Conservation (phyloP, 2,113 vertebrate species). For the Chlorodrepanis virens region DNA sequence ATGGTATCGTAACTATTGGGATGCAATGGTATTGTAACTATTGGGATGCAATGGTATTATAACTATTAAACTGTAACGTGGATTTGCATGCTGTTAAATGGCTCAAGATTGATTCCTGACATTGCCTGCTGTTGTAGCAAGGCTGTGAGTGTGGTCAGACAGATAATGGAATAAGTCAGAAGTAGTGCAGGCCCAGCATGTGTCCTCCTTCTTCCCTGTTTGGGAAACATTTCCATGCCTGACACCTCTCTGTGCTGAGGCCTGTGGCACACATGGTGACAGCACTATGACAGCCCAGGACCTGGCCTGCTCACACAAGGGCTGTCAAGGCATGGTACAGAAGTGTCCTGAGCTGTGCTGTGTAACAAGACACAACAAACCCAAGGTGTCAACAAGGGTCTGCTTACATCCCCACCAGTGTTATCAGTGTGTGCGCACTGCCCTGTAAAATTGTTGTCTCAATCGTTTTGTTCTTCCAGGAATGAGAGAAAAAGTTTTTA, state of each 20-base stretch:
- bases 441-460: neutral
- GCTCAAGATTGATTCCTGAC: neutral
- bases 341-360: neutral
- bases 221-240: rapidly evolving
- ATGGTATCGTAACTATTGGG: too few species aligned
- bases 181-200: rapidly evolving
- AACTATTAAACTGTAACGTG: neutral
- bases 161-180: neutral
- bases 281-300: neutral
- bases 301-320: neutral
- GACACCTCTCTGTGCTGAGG: neutral
- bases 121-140: neutral
- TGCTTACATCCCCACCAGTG: rapidly evolving
- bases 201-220: neutral
- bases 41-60: neutral
- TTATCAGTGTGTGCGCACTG: neutral
- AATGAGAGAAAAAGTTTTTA: neutral
- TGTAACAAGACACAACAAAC: neutral
- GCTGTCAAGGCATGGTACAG: neutral
- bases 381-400: neutral
- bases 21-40: neutral
- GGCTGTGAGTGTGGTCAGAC: rapidly evolving
- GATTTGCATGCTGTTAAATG: neutral
- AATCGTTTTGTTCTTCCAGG: neutral
- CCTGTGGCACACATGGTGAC: neutral